These are phyloP conservation scores for Ailurus styani DNA, from an alignment of 2,113 vertebrate genomes.

Conservation along the genomic window DNA sequence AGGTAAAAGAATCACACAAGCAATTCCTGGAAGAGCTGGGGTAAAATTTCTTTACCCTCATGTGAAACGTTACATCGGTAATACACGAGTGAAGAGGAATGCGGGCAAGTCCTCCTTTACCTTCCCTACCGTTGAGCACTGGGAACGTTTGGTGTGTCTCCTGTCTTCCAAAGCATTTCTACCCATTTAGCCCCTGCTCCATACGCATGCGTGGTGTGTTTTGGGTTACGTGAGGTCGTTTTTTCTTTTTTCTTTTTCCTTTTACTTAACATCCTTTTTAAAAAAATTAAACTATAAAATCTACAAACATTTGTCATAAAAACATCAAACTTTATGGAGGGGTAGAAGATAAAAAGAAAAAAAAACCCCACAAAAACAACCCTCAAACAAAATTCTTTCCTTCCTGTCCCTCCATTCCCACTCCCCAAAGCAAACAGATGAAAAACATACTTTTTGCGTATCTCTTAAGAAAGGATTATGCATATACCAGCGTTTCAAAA, in stretches of 20 bases:
- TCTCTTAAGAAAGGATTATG: not conserved
- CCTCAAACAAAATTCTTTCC: not conserved
- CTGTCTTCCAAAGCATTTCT: not conserved
- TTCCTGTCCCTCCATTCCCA: not conserved
- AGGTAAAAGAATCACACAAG: not conserved
- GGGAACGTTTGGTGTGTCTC: not conserved
- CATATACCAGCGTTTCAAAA: not conserved
- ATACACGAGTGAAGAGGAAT: not conserved
- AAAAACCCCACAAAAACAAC: not conserved
- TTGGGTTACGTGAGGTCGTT: not conserved
- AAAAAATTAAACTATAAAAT: not conserved
- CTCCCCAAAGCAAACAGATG: not conserved
- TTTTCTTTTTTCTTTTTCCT: not conserved
- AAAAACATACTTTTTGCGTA: not conserved
- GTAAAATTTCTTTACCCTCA: not conserved
- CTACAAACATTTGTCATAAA: not conserved
- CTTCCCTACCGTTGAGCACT: not conserved
- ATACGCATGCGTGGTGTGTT: not conserved
- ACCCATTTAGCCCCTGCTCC: fast-evolving
- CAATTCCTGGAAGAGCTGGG: not conserved
- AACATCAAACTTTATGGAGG: not conserved
- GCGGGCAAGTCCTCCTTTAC: fast-evolving
- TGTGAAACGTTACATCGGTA: not conserved
- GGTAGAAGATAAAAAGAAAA: not conserved
- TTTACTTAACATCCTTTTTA: not conserved